Percentiles rank a stretch among this genome's conserved stretches.
Conservation (phyloP, 2,797 vertebrate species). For the Heteromormyrus szaboi region DNA sequence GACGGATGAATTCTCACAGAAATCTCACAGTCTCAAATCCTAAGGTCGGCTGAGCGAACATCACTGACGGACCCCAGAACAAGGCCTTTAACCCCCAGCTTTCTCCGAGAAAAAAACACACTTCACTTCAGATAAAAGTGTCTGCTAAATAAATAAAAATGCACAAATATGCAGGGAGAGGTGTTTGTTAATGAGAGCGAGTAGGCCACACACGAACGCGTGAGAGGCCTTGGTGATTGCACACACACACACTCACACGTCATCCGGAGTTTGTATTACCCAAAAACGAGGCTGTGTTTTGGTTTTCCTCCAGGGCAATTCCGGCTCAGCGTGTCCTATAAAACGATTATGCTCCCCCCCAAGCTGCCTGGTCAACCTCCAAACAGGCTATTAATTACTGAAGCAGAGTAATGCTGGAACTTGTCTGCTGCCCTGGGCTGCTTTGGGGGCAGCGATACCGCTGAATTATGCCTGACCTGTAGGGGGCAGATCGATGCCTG, state of each 20-base stretch:
- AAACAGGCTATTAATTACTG: conserved; percentile 10
- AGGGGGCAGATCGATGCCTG: neutral
- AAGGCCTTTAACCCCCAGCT: neutral
- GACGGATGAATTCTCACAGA: neutral
- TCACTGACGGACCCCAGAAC: neutral
- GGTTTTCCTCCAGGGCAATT: conserved; percentile 4
- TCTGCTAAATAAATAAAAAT: neutral
- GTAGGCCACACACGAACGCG: neutral
- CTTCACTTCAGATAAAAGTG: neutral
- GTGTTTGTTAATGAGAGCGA: neutral
- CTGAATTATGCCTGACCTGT: neutral
- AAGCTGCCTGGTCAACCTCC: neutral
- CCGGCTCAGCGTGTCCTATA: neutral
- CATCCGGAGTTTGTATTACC: neutral
- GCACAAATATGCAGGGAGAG: neutral
- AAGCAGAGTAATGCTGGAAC: neutral
- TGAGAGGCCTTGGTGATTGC: neutral
- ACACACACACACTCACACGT: neutral
- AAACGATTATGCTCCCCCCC: neutral
- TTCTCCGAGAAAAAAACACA: neutral
- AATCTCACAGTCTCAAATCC: neutral
- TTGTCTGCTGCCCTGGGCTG: neutral
- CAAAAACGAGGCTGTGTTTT: neutral
- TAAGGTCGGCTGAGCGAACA: neutral
- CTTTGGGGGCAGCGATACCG: neutral